Evolutionary conservation across 2,797 vertebrate species (phyloP).

Genomic region (Sebastes hopkinsi): DNA sequence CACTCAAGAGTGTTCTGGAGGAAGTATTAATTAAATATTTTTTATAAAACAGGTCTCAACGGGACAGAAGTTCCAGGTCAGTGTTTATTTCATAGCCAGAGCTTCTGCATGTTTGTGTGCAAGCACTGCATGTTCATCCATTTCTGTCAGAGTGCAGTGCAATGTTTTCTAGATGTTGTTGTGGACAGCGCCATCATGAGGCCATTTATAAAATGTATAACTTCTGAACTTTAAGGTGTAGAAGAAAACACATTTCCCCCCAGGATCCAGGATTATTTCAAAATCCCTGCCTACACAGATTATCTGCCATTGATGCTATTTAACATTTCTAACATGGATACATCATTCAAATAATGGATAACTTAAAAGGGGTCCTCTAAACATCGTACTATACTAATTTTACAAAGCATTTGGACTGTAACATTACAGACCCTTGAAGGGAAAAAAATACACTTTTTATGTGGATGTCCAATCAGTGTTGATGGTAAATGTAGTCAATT

Average conservation of each 20-base stretch:
- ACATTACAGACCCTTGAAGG: background rate
- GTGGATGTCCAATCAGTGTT: no score
- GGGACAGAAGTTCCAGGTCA: conserved; percentile 70
- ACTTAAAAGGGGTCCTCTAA: background rate
- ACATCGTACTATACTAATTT: background rate
- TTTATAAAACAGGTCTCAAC: conserved; percentile 57
- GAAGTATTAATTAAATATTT: background rate
- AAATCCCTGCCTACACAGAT: background rate
- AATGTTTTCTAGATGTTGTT: background rate
- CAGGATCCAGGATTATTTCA: background rate
- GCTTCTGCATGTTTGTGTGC: background rate
- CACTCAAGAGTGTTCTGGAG: background rate
- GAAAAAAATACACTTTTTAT: no score
- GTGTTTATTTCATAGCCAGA: conserved; percentile 13
- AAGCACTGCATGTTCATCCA: background rate
- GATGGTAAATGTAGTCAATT: no score
- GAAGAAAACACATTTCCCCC: background rate
- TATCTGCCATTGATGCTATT: background rate
- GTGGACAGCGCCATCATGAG: conserved; percentile 28
- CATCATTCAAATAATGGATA: background rate
- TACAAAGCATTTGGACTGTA: background rate
- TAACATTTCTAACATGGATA: background rate
- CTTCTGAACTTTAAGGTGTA: background rate
- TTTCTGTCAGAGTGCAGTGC: background rate
- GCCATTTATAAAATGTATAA: background rate